Percentiles rank a stretch among this genome's conserved stretches.
Evolutionary conservation across 2,888 invertebrate species (phyloP).

Genomic region (Cheilosia pagana): DNA sequence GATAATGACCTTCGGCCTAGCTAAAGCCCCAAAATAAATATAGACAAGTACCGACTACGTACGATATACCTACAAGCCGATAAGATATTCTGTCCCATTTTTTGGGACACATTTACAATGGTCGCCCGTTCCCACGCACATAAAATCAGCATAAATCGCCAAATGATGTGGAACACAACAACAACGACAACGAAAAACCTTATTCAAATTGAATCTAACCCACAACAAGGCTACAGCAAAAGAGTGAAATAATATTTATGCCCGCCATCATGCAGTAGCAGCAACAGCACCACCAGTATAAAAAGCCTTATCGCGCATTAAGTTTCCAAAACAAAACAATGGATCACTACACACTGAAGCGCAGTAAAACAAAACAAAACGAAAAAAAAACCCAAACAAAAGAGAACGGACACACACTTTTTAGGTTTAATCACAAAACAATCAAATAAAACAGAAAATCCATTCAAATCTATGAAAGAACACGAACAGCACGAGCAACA

Average conservation of each 20-base stretch:
- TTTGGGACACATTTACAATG: neutral
- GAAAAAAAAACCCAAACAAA: neutral
- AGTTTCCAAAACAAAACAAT: conserved; percentile 28
- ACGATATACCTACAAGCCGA: too few relatives aligned
- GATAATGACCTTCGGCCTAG: neutral
- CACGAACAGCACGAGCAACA: conserved; percentile 66
- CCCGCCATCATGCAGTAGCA: conserved; percentile 46
- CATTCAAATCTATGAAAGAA: conserved; percentile 66
- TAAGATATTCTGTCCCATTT: conserved; percentile 13
- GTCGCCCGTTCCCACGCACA: conserved; percentile 16
- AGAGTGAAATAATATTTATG: conserved; percentile 14
- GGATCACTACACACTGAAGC: conserved; percentile 1
- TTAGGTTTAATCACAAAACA: conserved; percentile 8
- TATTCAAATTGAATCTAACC: conserved; percentile 27
- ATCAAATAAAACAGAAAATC: conserved; percentile 41
- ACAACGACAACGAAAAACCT: conserved; percentile 18
- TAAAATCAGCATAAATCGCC: conserved; percentile 25
- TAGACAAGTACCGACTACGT: neutral
- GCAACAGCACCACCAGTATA: neutral
- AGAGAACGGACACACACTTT: neutral
- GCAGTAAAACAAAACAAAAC: neutral
- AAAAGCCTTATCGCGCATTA: conserved; percentile 27
- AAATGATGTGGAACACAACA: conserved; percentile 24
- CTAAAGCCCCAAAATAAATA: neutral
- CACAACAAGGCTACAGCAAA: conserved; percentile 11